These are phyloP conservation scores for Cephonodes hylas DNA, from an alignment of 2,888 invertebrate genomes.

Conservation along the genomic window DNA sequence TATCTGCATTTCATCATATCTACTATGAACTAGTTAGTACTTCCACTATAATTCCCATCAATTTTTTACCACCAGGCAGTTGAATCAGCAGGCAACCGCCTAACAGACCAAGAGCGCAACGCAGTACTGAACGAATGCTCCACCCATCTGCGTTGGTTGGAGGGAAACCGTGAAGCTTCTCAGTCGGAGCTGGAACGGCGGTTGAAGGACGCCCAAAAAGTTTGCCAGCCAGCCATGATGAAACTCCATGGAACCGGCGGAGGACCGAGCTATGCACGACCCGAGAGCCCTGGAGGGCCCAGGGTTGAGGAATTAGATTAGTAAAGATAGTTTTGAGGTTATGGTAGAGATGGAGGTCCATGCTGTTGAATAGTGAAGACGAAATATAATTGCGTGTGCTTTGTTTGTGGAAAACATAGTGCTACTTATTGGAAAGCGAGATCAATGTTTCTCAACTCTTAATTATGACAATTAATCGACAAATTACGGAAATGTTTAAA, in stretches of 20 bases:
- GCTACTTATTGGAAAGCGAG: too few relatives aligned
- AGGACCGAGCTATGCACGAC: constrained; percentile 43
- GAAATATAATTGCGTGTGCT: too few relatives aligned
- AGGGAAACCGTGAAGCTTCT: constrained; percentile 88
- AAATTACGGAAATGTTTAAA: too few relatives aligned
- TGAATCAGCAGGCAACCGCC: constrained; percentile 84
- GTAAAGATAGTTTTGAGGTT: neutral
- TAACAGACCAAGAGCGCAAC: constrained; percentile 86
- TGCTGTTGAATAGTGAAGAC: too few relatives aligned
- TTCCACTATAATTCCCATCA: neutral
- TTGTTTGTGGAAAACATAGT: too few relatives aligned
- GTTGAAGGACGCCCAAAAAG: constrained; percentile 86
- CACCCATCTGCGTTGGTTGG: constrained; percentile 89
- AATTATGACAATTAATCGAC: too few relatives aligned
- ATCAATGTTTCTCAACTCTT: too few relatives aligned
- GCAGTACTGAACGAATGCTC: constrained; percentile 85
- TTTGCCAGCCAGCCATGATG: constrained; percentile 90
- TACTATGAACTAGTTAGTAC: too few relatives aligned
- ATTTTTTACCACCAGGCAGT: constrained; percentile 70
- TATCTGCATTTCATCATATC: too few relatives aligned
- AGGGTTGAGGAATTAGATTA: constrained; percentile 87
- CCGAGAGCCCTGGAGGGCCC: constrained; percentile 65
- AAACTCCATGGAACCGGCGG: constrained; percentile 86
- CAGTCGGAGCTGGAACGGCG: constrained; percentile 89
- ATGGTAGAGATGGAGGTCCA: too few relatives aligned